These are phyloP conservation scores for Atrichornis clamosus DNA, from an alignment of 2,113 vertebrate genomes.

Conservation along the genomic window DNA sequence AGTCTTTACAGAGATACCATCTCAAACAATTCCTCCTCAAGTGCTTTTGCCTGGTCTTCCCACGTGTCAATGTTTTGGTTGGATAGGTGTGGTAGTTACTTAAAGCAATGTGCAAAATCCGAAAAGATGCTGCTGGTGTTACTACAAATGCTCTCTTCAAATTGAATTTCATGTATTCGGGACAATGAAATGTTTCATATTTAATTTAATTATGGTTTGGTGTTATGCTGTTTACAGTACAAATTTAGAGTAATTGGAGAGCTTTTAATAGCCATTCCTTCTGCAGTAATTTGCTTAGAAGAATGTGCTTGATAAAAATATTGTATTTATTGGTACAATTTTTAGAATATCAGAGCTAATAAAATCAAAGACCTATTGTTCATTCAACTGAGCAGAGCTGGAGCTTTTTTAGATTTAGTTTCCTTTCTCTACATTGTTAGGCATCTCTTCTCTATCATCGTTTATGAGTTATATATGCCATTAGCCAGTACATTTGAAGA, in stretches of 20 bases:
- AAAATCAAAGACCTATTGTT: neutral
- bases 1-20: neutral
- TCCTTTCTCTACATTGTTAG: neutral
- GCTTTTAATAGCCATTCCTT: neutral
- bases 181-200: neutral
- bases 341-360: neutral
- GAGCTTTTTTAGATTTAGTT: neutral
- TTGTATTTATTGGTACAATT: neutral
- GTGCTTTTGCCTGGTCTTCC: neutral
- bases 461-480: neutral
- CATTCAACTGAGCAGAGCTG: neutral
- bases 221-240: neutral
- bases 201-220: conserved; percentile 14
- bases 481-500: neutral
- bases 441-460: neutral
- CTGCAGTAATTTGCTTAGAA: neutral
- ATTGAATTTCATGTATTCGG: neutral
- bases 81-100: neutral
- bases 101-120: neutral
- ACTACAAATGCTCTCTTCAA: neutral
- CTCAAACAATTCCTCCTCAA: neutral
- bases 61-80: neutral
- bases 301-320: neutral
- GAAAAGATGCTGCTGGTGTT: neutral
- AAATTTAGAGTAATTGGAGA: conserved; percentile 12